Evolutionary conservation across 1,140 invertebrate genomes (phyloP).

Genomic region (Cotesia vestalis): DNA sequence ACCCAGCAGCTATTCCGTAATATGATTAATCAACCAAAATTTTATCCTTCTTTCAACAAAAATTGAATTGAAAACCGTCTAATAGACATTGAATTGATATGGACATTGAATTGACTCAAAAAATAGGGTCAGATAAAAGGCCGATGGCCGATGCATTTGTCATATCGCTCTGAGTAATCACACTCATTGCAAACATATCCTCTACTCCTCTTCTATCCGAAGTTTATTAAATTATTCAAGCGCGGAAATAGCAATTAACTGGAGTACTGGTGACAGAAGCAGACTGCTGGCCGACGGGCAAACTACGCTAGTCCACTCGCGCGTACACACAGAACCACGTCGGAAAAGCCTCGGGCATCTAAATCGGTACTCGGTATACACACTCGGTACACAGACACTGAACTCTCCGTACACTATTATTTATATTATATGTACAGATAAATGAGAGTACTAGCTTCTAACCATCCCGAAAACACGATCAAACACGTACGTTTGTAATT

Average conservation of each 20-base stretch:
- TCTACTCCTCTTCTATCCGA: conserved; percentile 20
- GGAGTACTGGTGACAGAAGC: conserved; percentile 63
- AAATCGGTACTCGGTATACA: neutral
- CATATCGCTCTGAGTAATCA: conserved; percentile 1
- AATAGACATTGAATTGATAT: too few relatives aligned
- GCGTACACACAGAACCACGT: conserved; percentile 15
- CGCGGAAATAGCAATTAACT: conserved; percentile 65
- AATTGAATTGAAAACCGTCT: too few relatives aligned
- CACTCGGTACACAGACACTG: neutral
- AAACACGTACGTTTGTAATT: conserved; percentile 22
- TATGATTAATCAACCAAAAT: too few relatives aligned
- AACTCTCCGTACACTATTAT: neutral
- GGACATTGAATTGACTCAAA: too few relatives aligned
- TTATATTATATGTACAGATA: neutral
- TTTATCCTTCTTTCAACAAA: too few relatives aligned
- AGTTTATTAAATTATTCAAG: conserved; percentile 66
- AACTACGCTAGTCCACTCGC: conserved; percentile 45
- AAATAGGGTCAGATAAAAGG: too few relatives aligned
- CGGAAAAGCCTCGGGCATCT: conserved; percentile 43
- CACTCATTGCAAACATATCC: conserved; percentile 35
- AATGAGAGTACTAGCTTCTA: too few relatives aligned
- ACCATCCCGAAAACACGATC: conserved; percentile 4
- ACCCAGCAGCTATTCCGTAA: too few relatives aligned
- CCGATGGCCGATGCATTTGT: too few relatives aligned
- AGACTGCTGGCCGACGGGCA: conserved; percentile 57